Evolutionary conservation across 2,888 invertebrate species (phyloP).

Genomic region (Nemotelus pantherinus): DNA sequence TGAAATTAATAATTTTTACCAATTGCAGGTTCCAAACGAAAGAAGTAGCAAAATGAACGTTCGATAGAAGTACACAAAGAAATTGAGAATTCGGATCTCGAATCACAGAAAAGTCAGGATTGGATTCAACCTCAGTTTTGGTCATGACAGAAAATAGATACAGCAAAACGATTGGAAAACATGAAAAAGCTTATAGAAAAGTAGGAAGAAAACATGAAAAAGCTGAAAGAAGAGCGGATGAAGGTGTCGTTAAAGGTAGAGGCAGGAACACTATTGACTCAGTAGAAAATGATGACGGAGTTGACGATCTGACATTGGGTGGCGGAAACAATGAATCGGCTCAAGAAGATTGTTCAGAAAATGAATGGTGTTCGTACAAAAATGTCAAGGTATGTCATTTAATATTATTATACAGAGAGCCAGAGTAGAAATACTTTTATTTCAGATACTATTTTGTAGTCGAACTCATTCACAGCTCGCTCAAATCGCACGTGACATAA

Average conservation of each 20-base stretch:
- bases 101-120: constrained; percentile 67
- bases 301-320: constrained; percentile 40
- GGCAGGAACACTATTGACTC: too few relatives aligned
- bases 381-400: constrained; percentile 59
- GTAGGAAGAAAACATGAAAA: constrained; percentile 69
- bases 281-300: constrained; percentile 47
- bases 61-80: constrained; percentile 67
- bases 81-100: constrained; percentile 66
- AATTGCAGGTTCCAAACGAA: too few relatives aligned
- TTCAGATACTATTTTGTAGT: constrained; percentile 91
- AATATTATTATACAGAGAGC: too few relatives aligned
- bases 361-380: constrained; percentile 65
- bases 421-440: constrained; percentile 48
- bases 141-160: constrained; percentile 72
- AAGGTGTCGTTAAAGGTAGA: constrained; percentile 42
- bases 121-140: constrained; percentile 83
- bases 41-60: too few relatives aligned
- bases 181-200: constrained; percentile 70
- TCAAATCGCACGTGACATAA: constrained; percentile 94
- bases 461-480: constrained; percentile 96
- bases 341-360: constrained; percentile 51
- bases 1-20: too few relatives aligned
- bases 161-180: constrained; percentile 69
- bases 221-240: constrained; percentile 60
- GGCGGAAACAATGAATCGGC: constrained; percentile 58